Percentiles rank a stretch among this genome's conserved stretches.
Conservation (phyloP, 2,888 invertebrate genomes). For the Aricia artaxerxes region DNA sequence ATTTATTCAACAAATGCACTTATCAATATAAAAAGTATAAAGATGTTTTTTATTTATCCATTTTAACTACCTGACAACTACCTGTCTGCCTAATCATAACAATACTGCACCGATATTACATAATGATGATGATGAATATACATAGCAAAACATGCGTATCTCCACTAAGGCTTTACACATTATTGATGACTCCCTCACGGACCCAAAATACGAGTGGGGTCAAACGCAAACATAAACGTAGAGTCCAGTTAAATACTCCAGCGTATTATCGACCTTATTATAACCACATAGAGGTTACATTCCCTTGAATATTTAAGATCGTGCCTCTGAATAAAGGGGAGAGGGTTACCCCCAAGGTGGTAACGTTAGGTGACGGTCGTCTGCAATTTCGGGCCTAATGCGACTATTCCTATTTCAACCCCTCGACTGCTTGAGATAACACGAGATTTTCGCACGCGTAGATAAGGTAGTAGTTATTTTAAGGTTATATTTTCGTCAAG, state of each 20-base stretch:
- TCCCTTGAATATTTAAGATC: constrained; percentile 43
- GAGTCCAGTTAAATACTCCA: constrained; percentile 44
- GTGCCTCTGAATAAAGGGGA: constrained; percentile 46
- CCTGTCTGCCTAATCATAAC: background rate
- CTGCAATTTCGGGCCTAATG: constrained; percentile 80
- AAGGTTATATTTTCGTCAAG: constrained; percentile 9
- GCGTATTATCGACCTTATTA: constrained; percentile 40
- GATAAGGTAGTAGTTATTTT: constrained; percentile 26
- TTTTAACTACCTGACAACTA: too few relatives aligned
- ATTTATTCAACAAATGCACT: too few relatives aligned
- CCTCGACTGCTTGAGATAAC: constrained; percentile 75
- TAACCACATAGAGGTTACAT: constrained; percentile 41
- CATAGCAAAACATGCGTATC: constrained; percentile 50
- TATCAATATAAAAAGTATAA: too few relatives aligned
- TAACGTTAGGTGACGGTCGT: constrained; percentile 79
- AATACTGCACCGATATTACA: background rate
- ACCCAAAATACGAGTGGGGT: constrained; percentile 76
- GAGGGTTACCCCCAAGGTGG: constrained; percentile 74
- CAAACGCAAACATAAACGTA: constrained; percentile 64
- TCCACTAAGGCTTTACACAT: constrained; percentile 68
- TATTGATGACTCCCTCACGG: constrained; percentile 73
- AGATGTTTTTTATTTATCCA: too few relatives aligned
- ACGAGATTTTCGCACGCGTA: constrained; percentile 34
- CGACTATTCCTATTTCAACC: constrained; percentile 79
- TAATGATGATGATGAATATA: background rate